A percentile compares a stretch with the other conserved stretches of the same genome.
Evolutionary conservation across 2,888 invertebrate species (phyloP).

Genomic region (Drosophila colorata): DNA sequence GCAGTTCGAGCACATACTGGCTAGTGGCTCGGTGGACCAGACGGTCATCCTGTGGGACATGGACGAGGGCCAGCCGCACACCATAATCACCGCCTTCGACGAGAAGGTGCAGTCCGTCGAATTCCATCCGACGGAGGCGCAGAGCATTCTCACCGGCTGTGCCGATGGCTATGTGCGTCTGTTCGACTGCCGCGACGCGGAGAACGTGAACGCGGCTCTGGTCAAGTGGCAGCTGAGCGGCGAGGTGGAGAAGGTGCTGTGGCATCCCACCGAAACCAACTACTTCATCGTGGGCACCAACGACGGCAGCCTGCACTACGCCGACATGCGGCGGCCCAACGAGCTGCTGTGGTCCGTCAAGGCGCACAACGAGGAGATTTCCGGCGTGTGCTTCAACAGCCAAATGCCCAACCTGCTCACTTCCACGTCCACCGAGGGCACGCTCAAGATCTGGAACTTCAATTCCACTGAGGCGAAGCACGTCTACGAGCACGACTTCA

Average conservation of each 20-base stretch:
- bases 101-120: slow-evolving; percentile 94
- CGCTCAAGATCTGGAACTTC: slow-evolving; percentile 94
- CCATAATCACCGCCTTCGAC: slow-evolving; percentile 89
- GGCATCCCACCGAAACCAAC: slow-evolving; percentile 93
- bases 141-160: slow-evolving; percentile 92
- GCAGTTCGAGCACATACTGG: slow-evolving; percentile 92
- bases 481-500: slow-evolving; percentile 86
- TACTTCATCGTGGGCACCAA: slow-evolving; percentile 89
- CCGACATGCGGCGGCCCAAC: slow-evolving; percentile 89
- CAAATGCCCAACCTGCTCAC: slow-evolving; percentile 91
- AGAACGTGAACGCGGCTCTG: slow-evolving; percentile 84
- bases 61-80: slow-evolving; percentile 91
- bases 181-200: slow-evolving; percentile 94
- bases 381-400: slow-evolving; percentile 91
- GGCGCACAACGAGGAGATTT: slow-evolving; percentile 94
- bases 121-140: slow-evolving; percentile 94
- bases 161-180: slow-evolving; percentile 93
- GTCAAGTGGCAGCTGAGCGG: slow-evolving; percentile 88
- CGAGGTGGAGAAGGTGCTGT: slow-evolving; percentile 95
- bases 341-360: slow-evolving; percentile 90
- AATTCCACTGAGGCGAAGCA: slow-evolving; percentile 72
- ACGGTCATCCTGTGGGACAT: slow-evolving; percentile 97
- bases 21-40: slow-evolving; percentile 96
- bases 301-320: slow-evolving; percentile 89
- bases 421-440: slow-evolving; percentile 92